These are phyloP conservation scores for Acanthosepion pharaonis DNA, from an alignment of 2,888 invertebrate species.

Conservation along the genomic window DNA sequence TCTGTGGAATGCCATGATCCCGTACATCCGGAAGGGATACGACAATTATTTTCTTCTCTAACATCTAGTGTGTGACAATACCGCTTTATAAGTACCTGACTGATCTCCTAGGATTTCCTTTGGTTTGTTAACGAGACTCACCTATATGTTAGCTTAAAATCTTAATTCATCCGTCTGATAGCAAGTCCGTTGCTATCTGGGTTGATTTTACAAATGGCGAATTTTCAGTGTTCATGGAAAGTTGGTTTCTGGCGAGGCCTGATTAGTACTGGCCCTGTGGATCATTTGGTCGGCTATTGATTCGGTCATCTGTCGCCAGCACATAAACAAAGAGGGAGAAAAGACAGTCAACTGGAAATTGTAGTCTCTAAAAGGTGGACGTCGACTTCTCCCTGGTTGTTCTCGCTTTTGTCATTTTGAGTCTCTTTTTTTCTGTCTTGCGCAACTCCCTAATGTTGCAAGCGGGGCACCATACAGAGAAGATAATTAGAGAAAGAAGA, in stretches of 20 bases:
- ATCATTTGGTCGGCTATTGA: background rate
- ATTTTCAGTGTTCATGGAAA: background rate
- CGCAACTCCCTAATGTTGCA: background rate
- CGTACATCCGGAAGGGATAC: too few relatives aligned
- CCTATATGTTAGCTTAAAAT: too few relatives aligned
- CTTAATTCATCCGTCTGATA: too few relatives aligned
- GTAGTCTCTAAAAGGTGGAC: background rate
- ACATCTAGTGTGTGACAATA: too few relatives aligned
- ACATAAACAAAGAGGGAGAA: background rate
- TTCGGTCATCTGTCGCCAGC: background rate
- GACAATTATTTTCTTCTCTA: too few relatives aligned
- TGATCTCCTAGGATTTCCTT: too few relatives aligned
- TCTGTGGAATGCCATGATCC: too few relatives aligned
- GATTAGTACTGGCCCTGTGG: background rate
- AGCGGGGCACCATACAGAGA: background rate
- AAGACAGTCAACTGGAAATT: background rate
- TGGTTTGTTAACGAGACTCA: too few relatives aligned
- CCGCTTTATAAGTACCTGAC: too few relatives aligned
- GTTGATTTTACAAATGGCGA: too few relatives aligned
- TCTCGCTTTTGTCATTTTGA: background rate
- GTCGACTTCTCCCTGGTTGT: background rate
- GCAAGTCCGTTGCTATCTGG: too few relatives aligned
- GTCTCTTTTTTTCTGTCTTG: background rate
- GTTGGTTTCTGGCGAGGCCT: background rate
- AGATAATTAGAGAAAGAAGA: slow-evolving; percentile 8